Conservation (phyloP, 1,140 invertebrate species). For the Adelges cooleyi region DNA sequence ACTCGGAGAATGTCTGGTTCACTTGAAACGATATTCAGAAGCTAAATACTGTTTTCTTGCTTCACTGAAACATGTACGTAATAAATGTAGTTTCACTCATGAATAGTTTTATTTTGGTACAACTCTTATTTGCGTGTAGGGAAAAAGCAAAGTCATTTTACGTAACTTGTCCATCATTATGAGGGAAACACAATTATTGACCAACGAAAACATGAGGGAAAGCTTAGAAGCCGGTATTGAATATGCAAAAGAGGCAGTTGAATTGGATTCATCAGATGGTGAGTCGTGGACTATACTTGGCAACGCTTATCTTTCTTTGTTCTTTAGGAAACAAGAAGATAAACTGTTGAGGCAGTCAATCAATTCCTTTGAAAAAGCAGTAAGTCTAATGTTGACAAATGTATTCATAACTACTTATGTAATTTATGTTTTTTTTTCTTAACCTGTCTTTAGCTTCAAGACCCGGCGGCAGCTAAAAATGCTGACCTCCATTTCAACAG, state of each 20-base stretch:
- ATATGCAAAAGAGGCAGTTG: constrained; percentile 71
- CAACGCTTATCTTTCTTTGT: constrained; percentile 72
- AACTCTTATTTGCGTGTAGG: constrained; percentile 45
- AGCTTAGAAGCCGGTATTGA: constrained; percentile 61
- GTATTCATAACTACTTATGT: background rate
- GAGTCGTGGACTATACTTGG: constrained; percentile 74
- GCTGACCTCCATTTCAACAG: constrained; percentile 78
- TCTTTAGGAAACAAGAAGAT: constrained; percentile 66
- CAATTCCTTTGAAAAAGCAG: constrained; percentile 70
- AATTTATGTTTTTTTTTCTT: background rate
- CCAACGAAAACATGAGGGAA: constrained; percentile 46
- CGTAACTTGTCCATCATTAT: constrained; percentile 74
- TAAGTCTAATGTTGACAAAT: constrained; percentile 39
- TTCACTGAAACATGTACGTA: constrained; percentile 63
- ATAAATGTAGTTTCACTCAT: too few species aligned
- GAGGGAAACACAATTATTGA: constrained; percentile 49
- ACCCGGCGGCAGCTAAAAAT: constrained; percentile 56
- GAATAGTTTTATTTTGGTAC: too few species aligned
- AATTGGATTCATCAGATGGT: constrained; percentile 68
- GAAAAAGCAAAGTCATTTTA: constrained; percentile 64
- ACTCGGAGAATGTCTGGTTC: constrained; percentile 81
- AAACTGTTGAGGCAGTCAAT: constrained; percentile 59
- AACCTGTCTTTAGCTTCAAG: constrained; percentile 35
- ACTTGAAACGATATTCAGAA: constrained; percentile 65
- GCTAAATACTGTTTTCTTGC: constrained; percentile 77